Evolutionary conservation across 2,797 vertebrate genomes (phyloP).

Genomic region (Rhyacichthys aspro): DNA sequence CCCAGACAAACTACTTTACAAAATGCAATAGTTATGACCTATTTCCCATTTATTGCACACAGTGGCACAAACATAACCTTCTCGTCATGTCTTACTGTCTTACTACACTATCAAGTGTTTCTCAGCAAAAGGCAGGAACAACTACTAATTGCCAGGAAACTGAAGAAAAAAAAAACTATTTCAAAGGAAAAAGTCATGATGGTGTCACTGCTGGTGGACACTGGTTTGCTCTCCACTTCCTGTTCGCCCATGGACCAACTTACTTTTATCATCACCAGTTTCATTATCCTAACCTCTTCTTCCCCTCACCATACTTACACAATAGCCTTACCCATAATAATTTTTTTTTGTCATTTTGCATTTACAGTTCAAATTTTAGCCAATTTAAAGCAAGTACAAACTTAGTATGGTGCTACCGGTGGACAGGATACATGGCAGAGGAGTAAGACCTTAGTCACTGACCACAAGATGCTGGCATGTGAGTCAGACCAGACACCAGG

Average conservation of each 20-base stretch:
- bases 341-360: too few species aligned
- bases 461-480: conserved; percentile 65
- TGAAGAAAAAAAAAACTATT: conserved; percentile 15
- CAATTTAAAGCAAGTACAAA: too few species aligned
- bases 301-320: too few species aligned
- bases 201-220: conserved; percentile 5
- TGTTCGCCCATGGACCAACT: background rate
- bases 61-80: too few species aligned
- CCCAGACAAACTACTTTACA: too few species aligned
- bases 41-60: too few species aligned
- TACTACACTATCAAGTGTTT: background rate
- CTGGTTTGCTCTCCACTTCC: conserved; percentile 8
- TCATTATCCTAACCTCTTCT: too few species aligned
- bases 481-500: conserved; percentile 72
- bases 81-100: too few species aligned
- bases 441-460: conserved; percentile 70
- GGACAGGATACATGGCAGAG: conserved; percentile 34
- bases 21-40: too few species aligned
- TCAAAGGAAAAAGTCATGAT: background rate
- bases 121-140: conserved; percentile 15
- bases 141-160: conserved; percentile 20
- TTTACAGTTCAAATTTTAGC: too few species aligned
- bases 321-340: too few species aligned
- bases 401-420: background rate
- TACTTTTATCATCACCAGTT: too few species aligned